A percentile compares a stretch with the other conserved stretches of the same genome.
phyloP scores from a whole-genome alignment of 2,888 invertebrate species.

The Amblyteles armatorius region DNA sequence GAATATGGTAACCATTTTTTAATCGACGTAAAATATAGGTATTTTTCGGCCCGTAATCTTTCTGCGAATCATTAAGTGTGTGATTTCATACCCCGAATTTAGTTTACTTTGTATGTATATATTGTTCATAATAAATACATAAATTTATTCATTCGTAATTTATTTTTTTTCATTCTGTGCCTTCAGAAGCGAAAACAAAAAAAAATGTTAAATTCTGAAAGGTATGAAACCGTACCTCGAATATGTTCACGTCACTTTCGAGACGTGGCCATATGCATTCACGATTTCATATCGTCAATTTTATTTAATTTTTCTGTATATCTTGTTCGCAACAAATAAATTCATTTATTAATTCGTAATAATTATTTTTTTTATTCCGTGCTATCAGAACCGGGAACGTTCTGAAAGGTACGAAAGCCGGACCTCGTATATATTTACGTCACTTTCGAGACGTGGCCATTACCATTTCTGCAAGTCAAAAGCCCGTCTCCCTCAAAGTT shows the following conservation, averaged over 20 bases:
- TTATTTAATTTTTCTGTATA: no score
- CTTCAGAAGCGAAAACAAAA: not conserved
- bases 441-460: not conserved
- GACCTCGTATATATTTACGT: conserved; percentile 30
- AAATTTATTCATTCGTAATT: not conserved
- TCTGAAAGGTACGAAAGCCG: not conserved
- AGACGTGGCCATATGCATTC: not conserved
- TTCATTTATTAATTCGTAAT: no score
- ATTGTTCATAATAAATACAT: not conserved
- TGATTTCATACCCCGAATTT: no score
- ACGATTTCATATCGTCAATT: not conserved
- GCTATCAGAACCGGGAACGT: not conserved
- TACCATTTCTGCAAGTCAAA: conserved; percentile 43
- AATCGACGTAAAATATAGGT: no score
- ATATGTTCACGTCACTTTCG: conserved; percentile 26
- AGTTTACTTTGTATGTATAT: not conserved
- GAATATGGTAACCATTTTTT: not conserved
- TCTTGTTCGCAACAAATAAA: no score
- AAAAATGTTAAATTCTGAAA: not conserved
- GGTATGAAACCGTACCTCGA: not conserved
- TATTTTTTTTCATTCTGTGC: not conserved
- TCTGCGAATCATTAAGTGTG: no score
- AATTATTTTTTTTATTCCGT: no score
- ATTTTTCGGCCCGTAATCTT: no score
- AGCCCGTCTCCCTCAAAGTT: not conserved